Conservation (phyloP, 2,888 invertebrate species). For the Parasteatoda lunata region DNA sequence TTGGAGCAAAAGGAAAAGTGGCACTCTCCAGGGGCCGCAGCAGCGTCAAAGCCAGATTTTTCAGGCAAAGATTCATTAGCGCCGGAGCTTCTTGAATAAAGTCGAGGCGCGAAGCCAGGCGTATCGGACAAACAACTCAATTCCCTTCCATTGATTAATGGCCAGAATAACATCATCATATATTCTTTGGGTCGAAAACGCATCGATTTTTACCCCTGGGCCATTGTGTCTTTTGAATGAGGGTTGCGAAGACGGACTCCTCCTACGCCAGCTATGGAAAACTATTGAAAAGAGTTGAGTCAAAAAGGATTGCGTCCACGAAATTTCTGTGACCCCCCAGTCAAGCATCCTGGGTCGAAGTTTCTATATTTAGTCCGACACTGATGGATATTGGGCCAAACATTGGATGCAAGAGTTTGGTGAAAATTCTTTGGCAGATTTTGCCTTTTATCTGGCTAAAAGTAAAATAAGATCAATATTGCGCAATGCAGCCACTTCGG, state of each 20-base stretch:
- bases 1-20: neutral
- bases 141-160: conserved; percentile 53
- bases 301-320: conserved; percentile 8
- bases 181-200: conserved; percentile 39
- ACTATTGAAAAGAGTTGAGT: neutral
- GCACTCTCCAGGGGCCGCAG: neutral
- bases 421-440: conserved; percentile 10
- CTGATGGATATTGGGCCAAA: conserved; percentile 65
- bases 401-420: conserved; percentile 4
- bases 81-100: conserved; percentile 44
- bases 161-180: conserved; percentile 65
- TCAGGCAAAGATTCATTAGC: conserved; percentile 51
- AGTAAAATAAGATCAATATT: conserved; percentile 65
- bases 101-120: conserved; percentile 43
- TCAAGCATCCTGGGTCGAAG: conserved; percentile 42
- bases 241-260: conserved; percentile 19
- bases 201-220: conserved; percentile 45
- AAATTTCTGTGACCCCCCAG: conserved; percentile 40
- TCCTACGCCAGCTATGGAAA: conserved; percentile 1
- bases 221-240: conserved; percentile 61
- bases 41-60: conserved; percentile 55
- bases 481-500: conserved; percentile 67
- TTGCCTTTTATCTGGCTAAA: conserved; percentile 11
- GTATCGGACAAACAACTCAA: conserved; percentile 62
- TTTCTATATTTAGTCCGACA: conserved; percentile 67